Percentiles rank a stretch among this genome's conserved stretches.
Evolutionary conservation across 2,113 vertebrate species (phyloP).

Genomic region (Nothocercus nigrocapillus): DNA sequence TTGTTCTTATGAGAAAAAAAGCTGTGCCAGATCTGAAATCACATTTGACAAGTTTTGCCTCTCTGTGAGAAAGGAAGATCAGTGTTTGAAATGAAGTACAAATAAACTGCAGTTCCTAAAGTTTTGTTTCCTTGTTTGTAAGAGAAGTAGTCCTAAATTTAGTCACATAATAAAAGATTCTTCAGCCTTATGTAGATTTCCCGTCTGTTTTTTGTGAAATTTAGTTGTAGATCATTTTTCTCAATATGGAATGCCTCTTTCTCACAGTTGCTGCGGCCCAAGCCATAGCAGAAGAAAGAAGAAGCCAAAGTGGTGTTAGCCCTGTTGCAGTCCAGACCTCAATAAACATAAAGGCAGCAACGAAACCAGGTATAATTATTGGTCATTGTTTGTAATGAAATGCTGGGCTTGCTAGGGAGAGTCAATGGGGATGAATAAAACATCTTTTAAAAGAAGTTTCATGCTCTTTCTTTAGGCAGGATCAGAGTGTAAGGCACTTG

Average conservation of each 20-base stretch:
- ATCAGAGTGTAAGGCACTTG: neutral
- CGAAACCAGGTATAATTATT: conserved; percentile 87
- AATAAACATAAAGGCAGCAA: conserved; percentile 63
- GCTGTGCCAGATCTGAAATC: neutral
- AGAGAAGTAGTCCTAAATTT: neutral
- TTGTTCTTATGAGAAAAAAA: neutral
- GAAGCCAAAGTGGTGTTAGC: conserved; percentile 79
- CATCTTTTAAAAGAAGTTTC: neutral
- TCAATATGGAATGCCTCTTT: neutral
- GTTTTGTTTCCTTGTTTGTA: neutral
- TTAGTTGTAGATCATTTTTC: neutral
- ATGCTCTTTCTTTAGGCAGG: neutral
- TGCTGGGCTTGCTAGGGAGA: neutral
- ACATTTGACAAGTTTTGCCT: neutral
- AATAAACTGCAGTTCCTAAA: neutral
- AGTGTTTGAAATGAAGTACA: neutral
- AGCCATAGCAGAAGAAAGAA: conserved; percentile 90
- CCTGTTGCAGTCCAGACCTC: conserved; percentile 64
- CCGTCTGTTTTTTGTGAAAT: neutral
- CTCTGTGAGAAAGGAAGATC: no score
- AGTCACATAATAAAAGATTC: neutral
- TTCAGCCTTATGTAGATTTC: neutral
- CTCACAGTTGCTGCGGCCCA: conserved; percentile 89
- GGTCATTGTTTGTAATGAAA: neutral
- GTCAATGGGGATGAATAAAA: neutral